Evolutionary conservation across 2,888 invertebrate species (phyloP).

Genomic region (Dermolepida albohirtum): DNA sequence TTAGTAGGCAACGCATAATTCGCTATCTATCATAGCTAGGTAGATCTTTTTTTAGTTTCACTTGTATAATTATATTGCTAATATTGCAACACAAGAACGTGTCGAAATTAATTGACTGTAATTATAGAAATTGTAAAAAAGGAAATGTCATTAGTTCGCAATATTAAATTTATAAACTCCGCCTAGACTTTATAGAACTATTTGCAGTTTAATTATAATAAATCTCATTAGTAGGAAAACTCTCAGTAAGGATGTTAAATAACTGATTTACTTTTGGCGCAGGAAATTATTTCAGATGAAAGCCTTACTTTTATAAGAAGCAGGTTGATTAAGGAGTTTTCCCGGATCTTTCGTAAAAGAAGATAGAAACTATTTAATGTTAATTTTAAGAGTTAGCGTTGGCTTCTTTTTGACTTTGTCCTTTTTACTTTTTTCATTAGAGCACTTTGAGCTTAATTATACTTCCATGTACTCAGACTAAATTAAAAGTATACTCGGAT

Average conservation of each 20-base stretch:
- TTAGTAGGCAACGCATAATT: too few species aligned
- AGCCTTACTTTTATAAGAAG: not conserved
- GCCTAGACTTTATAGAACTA: not conserved
- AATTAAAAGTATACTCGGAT: not conserved
- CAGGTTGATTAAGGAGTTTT: conserved; percentile 7
- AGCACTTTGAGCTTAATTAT: conserved; percentile 8
- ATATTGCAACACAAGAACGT: too few species aligned
- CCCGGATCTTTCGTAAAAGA: not conserved
- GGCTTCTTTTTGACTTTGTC: not conserved
- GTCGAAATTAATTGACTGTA: too few species aligned
- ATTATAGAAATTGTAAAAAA: too few species aligned
- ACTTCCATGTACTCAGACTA: not conserved
- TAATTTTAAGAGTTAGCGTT: conserved; percentile 4
- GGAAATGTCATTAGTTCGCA: too few species aligned
- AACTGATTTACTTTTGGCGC: not conserved
- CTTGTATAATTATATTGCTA: too few species aligned
- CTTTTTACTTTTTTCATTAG: not conserved
- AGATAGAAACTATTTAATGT: conserved; percentile 14
- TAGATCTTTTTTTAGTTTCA: too few species aligned
- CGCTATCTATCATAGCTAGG: too few species aligned
- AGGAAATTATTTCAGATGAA: conserved; percentile 3
- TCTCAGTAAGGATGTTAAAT: not conserved
- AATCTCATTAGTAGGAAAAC: conserved; percentile 10
- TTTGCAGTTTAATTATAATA: conserved; percentile 2
- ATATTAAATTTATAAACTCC: not conserved